A percentile compares a stretch with the other conserved stretches of the same genome.
Evolutionary conservation across 2,888 invertebrate species (phyloP).

Genomic region (Drosophila eohydei): DNA sequence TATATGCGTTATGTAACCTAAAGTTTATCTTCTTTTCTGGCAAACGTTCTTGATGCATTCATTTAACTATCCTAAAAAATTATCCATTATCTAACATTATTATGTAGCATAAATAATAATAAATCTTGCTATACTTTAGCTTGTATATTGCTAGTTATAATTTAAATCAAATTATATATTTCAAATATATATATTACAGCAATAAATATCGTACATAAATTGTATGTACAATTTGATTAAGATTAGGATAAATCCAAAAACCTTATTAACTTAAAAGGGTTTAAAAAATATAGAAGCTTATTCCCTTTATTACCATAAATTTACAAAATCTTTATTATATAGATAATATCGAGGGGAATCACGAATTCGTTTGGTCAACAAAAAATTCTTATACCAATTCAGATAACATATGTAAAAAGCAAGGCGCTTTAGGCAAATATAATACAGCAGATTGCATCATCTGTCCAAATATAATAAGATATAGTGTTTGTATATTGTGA

Average conservation of each 20-base stretch:
- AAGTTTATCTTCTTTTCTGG: slow-evolving; percentile 41
- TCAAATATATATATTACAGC: slow-evolving; percentile 68
- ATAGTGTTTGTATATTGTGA: no score
- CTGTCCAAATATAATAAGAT: no score
- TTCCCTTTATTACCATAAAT: not conserved
- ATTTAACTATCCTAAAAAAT: slow-evolving; percentile 42
- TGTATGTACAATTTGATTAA: not conserved
- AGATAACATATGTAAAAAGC: no score
- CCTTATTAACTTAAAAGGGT: not conserved
- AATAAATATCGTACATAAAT: slow-evolving; percentile 14
- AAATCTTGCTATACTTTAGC: slow-evolving; percentile 55
- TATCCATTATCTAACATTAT: slow-evolving; percentile 38
- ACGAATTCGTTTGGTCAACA: not conserved
- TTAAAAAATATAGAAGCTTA: not conserved
- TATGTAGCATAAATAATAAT: slow-evolving; percentile 62
- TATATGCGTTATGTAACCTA: slow-evolving; percentile 30
- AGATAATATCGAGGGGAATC: no score
- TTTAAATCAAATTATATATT: slow-evolving; percentile 79
- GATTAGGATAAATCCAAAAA: not conserved
- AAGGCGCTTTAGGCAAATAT: no score
- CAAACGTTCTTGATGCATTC: slow-evolving; percentile 54
- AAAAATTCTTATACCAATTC: no score
- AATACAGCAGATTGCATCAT: no score
- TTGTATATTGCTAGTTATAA: slow-evolving; percentile 77
- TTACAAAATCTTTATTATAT: not conserved